Evolutionary conservation across 2,888 invertebrate species (phyloP).

Genomic region (Drosophila prolongata): DNA sequence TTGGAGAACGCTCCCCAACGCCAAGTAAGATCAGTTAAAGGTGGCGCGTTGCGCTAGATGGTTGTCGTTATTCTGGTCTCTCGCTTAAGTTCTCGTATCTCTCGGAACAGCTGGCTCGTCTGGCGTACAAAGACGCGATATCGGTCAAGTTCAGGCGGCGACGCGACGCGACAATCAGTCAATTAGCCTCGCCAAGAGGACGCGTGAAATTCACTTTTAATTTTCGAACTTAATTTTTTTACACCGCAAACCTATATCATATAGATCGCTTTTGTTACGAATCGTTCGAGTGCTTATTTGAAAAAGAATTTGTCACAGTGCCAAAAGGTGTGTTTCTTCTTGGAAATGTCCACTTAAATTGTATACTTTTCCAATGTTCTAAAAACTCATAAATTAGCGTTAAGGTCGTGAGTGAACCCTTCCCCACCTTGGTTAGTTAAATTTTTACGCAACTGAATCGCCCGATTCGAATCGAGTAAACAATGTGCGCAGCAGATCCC

Average conservation of each 20-base stretch:
- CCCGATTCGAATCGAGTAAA: constrained; percentile 14
- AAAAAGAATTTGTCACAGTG: constrained; percentile 61
- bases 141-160: constrained; percentile 76
- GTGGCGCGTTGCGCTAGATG: constrained; percentile 68
- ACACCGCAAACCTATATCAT: constrained; percentile 3
- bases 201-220: constrained; percentile 30
- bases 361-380: constrained; percentile 12
- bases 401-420: constrained; percentile 44
- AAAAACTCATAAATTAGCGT: constrained; percentile 19
- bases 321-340: constrained; percentile 56
- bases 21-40: constrained; percentile 55
- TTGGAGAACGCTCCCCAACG: constrained; percentile 10
- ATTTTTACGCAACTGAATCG: constrained; percentile 24
- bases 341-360: constrained; percentile 37
- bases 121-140: constrained; percentile 38
- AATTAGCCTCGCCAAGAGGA: constrained; percentile 15
- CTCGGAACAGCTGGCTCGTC: constrained; percentile 31
- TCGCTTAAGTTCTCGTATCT: constrained; percentile 1
- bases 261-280: constrained; percentile 24
- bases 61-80: constrained; percentile 42
- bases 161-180: constrained; percentile 6
- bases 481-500: constrained; percentile 65
- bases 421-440: constrained; percentile 14
- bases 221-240: constrained; percentile 15
- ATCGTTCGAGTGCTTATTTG: constrained; percentile 12